These are phyloP conservation scores for Eupithecia subumbrata DNA, from an alignment of 2,888 invertebrate genomes.

Conservation along the genomic window DNA sequence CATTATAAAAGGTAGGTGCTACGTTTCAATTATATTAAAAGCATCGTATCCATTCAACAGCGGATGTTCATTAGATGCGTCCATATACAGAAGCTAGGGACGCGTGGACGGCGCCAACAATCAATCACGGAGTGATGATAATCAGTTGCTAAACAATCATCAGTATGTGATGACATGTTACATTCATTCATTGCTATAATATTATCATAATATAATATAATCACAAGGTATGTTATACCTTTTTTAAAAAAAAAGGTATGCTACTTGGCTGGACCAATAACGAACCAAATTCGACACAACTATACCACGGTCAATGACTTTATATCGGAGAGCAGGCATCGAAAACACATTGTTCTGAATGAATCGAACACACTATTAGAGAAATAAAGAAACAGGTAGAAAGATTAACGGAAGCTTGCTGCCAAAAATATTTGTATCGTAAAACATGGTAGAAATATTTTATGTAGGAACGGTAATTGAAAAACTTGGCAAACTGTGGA, in stretches of 20 bases:
- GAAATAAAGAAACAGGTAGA: constrained; percentile 44
- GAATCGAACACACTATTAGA: constrained; percentile 47
- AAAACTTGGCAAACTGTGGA: constrained; percentile 52
- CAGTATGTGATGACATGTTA: constrained; percentile 37
- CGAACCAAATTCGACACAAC: constrained; percentile 23
- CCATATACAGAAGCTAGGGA: constrained; percentile 58
- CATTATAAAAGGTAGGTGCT: neutral
- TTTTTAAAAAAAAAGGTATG: constrained; percentile 12
- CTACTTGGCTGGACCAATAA: neutral
- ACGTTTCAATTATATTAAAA: constrained; percentile 46
- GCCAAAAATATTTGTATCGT: constrained; percentile 42
- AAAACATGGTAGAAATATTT: constrained; percentile 37
- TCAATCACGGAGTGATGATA: constrained; percentile 56
- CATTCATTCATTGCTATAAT: constrained; percentile 40
- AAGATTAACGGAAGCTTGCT: constrained; percentile 14
- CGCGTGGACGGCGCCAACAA: constrained; percentile 65
- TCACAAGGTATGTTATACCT: constrained; percentile 34
- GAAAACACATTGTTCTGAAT: constrained; percentile 33
- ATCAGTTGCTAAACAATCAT: constrained; percentile 47
- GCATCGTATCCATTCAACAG: constrained; percentile 38
- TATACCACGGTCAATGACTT: constrained; percentile 49
- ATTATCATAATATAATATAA: too few species aligned
- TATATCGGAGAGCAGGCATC: constrained; percentile 48
- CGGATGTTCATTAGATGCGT: constrained; percentile 52
- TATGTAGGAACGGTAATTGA: constrained; percentile 49